A percentile compares a stretch with the other conserved stretches of the same genome.
phyloP scores from a whole-genome alignment of 2,888 invertebrate genomes.

The Drosophila maculinotata region DNA sequence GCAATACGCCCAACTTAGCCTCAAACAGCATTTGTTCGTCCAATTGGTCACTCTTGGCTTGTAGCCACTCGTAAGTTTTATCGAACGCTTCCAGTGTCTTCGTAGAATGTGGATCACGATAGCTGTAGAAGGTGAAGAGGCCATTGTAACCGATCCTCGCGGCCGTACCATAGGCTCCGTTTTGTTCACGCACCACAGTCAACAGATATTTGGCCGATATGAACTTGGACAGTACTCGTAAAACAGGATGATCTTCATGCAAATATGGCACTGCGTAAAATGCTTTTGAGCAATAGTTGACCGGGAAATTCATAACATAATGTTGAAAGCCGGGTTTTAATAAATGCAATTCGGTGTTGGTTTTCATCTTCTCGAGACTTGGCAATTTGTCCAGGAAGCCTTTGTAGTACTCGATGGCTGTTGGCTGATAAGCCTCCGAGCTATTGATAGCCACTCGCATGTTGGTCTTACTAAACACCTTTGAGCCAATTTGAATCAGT shows the following conservation, averaged over 20 bases:
- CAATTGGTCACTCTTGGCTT: constrained; percentile 87
- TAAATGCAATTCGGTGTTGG: constrained; percentile 82
- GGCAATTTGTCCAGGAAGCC: constrained; percentile 82
- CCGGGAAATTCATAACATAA: constrained; percentile 93
- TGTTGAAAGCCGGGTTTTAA: constrained; percentile 88
- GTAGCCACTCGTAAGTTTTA: constrained; percentile 90
- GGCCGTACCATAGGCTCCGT: constrained; percentile 97
- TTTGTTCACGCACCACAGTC: constrained; percentile 94
- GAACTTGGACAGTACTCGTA: constrained; percentile 91
- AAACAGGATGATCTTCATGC: constrained; percentile 90
- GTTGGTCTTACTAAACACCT: constrained; percentile 88
- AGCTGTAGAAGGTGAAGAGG: constrained; percentile 93
- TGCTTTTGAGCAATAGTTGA: constrained; percentile 94
- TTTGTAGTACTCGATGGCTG: constrained; percentile 82
- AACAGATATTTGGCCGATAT: constrained; percentile 93
- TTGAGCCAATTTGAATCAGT: constrained; percentile 88
- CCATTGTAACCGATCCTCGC: constrained; percentile 90
- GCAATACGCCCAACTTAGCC: constrained; percentile 94
- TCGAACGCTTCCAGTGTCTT: constrained; percentile 93
- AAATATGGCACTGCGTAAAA: constrained; percentile 92
- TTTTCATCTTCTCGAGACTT: constrained; percentile 31
- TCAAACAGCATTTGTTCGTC: constrained; percentile 91
- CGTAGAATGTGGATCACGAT: constrained; percentile 94
- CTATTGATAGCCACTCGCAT: constrained; percentile 90
- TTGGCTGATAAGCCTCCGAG: constrained; percentile 82